phyloP scores from a whole-genome alignment of 2,888 invertebrate species.

The Caenorhabditis doughertyi region DNA sequence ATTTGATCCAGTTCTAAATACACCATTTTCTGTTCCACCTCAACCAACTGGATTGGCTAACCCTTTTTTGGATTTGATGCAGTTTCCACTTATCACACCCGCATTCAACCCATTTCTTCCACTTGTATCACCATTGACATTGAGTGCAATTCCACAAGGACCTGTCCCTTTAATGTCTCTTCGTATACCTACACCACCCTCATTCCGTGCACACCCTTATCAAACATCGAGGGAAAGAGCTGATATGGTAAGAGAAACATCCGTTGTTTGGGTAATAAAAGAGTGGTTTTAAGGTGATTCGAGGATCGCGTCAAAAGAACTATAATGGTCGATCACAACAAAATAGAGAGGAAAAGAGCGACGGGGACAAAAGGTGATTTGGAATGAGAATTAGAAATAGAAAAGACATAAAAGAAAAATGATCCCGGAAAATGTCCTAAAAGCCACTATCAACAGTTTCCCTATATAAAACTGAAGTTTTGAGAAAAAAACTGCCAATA shows the following conservation, averaged over 20 bases:
- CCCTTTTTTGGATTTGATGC: not conserved
- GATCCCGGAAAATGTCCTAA: too few species aligned
- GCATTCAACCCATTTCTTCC: not conserved
- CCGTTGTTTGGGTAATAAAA: not conserved
- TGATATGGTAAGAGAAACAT: not conserved
- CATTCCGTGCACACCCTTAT: slow-evolving; percentile 17
- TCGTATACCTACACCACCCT: slow-evolving; percentile 22
- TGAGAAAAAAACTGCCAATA: not conserved
- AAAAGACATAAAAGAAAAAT: too few species aligned
- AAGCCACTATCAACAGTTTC: too few species aligned
- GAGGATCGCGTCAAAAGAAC: not conserved
- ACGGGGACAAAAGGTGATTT: too few species aligned
- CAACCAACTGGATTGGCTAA: too few species aligned
- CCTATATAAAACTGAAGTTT: too few species aligned
- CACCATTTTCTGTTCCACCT: not conserved
- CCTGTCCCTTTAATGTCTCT: slow-evolving; percentile 34
- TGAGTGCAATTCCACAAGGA: not conserved
- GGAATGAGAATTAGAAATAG: too few species aligned
- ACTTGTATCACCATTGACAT: not conserved
- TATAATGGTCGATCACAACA: too few species aligned
- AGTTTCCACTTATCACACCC: too few species aligned
- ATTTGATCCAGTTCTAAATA: not conserved
- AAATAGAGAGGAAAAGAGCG: too few species aligned
- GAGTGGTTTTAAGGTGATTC: not conserved
- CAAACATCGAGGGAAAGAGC: not conserved